phyloP scores from a whole-genome alignment of 2,797 vertebrate genomes.

The Myotis myotis region DNA sequence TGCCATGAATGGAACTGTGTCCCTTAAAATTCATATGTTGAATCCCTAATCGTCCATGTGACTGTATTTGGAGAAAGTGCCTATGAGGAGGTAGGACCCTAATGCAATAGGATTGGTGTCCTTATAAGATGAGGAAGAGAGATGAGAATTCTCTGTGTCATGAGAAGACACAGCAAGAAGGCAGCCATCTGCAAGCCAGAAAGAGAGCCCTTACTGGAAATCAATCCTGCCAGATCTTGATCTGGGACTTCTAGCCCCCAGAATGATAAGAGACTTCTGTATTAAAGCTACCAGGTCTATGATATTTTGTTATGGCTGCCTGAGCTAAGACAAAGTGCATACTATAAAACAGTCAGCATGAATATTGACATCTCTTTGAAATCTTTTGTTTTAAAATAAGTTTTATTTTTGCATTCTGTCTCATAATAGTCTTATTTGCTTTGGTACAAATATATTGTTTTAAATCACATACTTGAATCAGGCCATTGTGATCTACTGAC shows the following conservation, averaged over 20 bases:
- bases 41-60: not conserved
- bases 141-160: not conserved
- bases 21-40: not conserved
- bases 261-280: not conserved
- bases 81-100: not conserved
- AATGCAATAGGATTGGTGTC: not conserved
- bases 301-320: not conserved
- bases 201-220: not conserved
- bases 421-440: not conserved
- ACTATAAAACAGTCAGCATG: not conserved
- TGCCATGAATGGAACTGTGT: not conserved
- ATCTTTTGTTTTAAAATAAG: not conserved
- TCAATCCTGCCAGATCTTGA: not conserved
- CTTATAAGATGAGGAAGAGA: slow-evolving; percentile 1
- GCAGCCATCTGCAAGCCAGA: not conserved
- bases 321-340: not conserved
- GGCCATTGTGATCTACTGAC: not conserved
- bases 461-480: not conserved
- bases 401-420: not conserved
- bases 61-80: not conserved
- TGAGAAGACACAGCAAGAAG: not conserved
- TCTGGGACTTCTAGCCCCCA: not conserved
- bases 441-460: not conserved
- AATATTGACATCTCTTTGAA: not conserved
- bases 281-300: not conserved